A percentile compares a stretch with the other conserved stretches of the same genome.
Evolutionary conservation across 2,797 vertebrate species (phyloP).

Genomic region (Poliocrania exsul): DNA sequence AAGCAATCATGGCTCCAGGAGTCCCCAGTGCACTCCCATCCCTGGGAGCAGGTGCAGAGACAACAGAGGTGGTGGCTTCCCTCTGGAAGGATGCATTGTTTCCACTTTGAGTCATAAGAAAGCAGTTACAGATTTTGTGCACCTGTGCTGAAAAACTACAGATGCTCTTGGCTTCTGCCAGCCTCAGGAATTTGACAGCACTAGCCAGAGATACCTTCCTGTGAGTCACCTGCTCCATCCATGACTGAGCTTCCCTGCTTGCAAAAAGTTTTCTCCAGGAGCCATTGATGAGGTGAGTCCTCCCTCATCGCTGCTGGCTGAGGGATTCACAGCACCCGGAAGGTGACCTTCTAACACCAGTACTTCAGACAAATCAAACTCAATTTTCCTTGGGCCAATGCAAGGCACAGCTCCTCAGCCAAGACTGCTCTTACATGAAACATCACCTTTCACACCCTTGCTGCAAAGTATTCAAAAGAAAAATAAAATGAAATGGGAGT

Average conservation of each 20-base stretch:
- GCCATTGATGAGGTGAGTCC: neutral
- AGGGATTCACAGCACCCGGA: neutral
- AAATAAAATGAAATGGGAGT: neutral
- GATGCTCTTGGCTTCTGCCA: neutral
- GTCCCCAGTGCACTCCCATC: neutral
- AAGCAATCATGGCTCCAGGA: neutral
- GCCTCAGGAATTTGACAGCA: neutral
- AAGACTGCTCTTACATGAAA: neutral
- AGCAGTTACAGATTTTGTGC: neutral
- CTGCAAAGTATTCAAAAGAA: neutral
- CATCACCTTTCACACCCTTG: neutral
- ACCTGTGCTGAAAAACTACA: fast-evolving
- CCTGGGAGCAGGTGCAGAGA: neutral
- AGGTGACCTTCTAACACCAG: neutral
- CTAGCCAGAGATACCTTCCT: neutral
- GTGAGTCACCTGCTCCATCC: neutral
- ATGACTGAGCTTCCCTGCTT: neutral
- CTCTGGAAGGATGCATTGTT: neutral
- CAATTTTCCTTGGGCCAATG: neutral
- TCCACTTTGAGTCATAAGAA: neutral
- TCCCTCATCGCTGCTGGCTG: neutral
- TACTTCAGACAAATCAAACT: neutral
- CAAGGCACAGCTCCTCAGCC: neutral
- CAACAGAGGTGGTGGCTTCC: neutral
- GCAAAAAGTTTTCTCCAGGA: neutral